Base-by-base conservation (phyloP, 1,140 invertebrate genomes). In the Andricus grossulariae region DNA sequence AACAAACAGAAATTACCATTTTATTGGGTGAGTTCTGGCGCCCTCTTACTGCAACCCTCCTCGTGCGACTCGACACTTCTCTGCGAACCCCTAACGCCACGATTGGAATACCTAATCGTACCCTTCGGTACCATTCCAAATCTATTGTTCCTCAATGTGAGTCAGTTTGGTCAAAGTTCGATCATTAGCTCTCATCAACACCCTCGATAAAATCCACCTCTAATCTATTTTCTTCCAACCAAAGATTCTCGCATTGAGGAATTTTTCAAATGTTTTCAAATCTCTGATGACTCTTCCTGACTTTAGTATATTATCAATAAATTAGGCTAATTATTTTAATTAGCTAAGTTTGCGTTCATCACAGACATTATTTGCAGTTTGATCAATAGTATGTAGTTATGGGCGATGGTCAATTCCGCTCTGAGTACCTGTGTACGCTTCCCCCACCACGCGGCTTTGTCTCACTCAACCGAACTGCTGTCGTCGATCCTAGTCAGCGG, bases 1-100 rank as follows among this genome's bases (percentile, higher is more conserved):
- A 86, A 89, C 91, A 92, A 93, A 93, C 91, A 92, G 88, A 89
- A 92, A 93, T 93, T 93, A 93, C 85, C 92, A 93, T 93, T 93
- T 93, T 93, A 93, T 93, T 93, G 92, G 91, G 83, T 89, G 90
- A 92, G 88, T 91, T 92, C 87, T 90, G 81, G 84, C 86, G 84
- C 81, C 85, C 88, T 89, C 89, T 89, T 87, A 86, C 81, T 83
- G 81, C 71, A 75, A 79, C 85, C 83, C 78, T 81, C 76, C 80
- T 76, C 79, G 72, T 79, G 75, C 76, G 77, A 78, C 77, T 78
- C 79, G 80, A 81, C 85, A 89, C 88, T 90, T 88, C 84, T 87
- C 85, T 83, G 77, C 86, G 72, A 79, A 84, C 83, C 85, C 84
- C 85, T 80, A 84, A 88, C 84, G 86, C 84, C 86, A 86, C 85